Percentiles rank a stretch among this genome's conserved stretches.
Conservation (phyloP, 53 echinoderm and acorn worm species). For the Actinopyga echinites region DNA sequence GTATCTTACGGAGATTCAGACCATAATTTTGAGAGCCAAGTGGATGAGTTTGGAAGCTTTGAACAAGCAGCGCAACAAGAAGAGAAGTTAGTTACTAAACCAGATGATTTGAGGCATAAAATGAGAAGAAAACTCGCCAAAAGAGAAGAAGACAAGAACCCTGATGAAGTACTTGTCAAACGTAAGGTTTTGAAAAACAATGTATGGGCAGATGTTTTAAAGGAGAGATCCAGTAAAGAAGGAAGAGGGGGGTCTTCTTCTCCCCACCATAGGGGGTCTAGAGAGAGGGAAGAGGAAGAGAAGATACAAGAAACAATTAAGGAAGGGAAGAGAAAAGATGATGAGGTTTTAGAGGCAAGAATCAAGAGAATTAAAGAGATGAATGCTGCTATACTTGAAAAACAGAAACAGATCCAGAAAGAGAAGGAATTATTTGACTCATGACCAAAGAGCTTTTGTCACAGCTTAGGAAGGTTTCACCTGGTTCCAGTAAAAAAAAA, state of each 20-base stretch:
- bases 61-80: background rate
- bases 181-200: slow-evolving; percentile 34
- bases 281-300: background rate
- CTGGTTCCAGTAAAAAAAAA: too few relatives aligned
- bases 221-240: background rate
- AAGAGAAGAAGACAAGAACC: background rate
- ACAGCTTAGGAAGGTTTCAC: background rate
- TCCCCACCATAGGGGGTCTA: background rate
- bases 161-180: background rate
- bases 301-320: slow-evolving; percentile 19
- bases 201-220: slow-evolving; percentile 22
- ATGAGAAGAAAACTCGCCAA: slow-evolving; percentile 11
- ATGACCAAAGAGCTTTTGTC: slow-evolving; percentile 3
- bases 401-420: slow-evolving; percentile 83
- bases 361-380: slow-evolving; percentile 80
- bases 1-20: slow-evolving; percentile 3
- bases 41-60: background rate
- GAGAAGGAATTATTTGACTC: slow-evolving; percentile 91
- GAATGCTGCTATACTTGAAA: slow-evolving; percentile 87
- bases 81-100: slow-evolving; percentile 21
- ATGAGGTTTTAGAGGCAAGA: slow-evolving; percentile 57
- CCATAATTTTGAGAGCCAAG: background rate
- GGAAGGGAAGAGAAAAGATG: slow-evolving; percentile 27
- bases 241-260: background rate
- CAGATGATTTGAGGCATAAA: slow-evolving; percentile 21